phyloP scores from a whole-genome alignment of 2,113 vertebrate species.

The Anolis sagrei region DNA sequence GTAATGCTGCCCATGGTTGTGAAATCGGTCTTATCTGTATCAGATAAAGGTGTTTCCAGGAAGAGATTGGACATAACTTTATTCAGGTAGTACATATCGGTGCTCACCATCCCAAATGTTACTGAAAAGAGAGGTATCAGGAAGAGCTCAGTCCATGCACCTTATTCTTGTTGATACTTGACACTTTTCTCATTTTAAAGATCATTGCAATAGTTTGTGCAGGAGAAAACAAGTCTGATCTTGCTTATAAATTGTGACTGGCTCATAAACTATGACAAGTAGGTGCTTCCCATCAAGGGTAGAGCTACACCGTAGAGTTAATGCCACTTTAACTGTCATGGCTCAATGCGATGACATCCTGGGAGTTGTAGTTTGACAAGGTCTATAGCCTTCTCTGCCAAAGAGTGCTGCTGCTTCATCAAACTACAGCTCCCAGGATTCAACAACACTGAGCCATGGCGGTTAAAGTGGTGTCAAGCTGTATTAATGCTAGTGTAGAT shows the following conservation, averaged over 20 bases:
- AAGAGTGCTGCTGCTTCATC: too few species aligned
- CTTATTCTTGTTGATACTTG: not conserved
- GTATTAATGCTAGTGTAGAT: too few species aligned
- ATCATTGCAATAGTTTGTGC: not conserved
- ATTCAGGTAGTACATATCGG: conserved; percentile 72
- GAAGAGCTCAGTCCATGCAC: not conserved
- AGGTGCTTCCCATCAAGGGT: not conserved
- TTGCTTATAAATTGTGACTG: not conserved
- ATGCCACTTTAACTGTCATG: too few species aligned
- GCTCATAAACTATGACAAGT: not conserved
- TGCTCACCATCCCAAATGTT: conserved; percentile 69
- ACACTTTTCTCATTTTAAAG: not conserved
- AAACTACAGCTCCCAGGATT: too few species aligned
- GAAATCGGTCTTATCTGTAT: conserved; percentile 41
- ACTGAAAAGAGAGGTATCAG: conserved; percentile 53
- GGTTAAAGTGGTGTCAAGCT: too few species aligned
- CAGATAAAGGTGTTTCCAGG: conserved; percentile 58
- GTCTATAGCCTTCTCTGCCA: too few species aligned
- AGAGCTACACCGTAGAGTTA: too few species aligned
- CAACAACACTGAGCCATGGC: too few species aligned
- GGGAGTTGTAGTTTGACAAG: too few species aligned
- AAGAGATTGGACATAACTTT: conserved; percentile 66
- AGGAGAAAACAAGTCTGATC: not conserved
- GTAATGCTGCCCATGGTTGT: conserved; percentile 56
- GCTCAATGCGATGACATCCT: too few species aligned